Conservation (phyloP, 2,888 invertebrate species). For the Drosophila flavopinicola region DNA sequence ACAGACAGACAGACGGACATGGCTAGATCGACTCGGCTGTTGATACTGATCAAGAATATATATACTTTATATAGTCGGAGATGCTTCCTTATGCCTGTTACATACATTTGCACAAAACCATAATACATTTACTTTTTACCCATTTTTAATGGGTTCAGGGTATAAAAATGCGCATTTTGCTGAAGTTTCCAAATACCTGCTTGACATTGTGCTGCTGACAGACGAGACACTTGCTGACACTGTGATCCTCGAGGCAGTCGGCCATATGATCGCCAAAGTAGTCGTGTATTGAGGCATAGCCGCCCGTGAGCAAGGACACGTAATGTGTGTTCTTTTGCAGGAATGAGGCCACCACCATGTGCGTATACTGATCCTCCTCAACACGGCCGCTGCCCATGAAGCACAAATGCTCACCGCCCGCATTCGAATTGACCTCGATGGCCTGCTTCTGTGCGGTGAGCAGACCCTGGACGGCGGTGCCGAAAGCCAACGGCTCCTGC, state of each 20-base stretch:
- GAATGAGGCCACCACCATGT: constrained; percentile 99
- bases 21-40: no score
- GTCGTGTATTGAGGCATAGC: constrained; percentile 93
- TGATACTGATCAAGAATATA: no score
- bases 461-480: constrained; percentile 95
- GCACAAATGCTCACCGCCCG: constrained; percentile 94
- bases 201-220: constrained; percentile 86
- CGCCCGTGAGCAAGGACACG: constrained; percentile 96
- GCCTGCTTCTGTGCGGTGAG: constrained; percentile 95
- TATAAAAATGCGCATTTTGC: no score
- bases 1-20: no score
- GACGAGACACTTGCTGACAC: constrained; percentile 91
- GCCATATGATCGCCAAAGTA: constrained; percentile 92
- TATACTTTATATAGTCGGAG: no score
- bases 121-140: no score
- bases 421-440: constrained; percentile 92
- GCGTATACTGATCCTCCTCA: constrained; percentile 97
- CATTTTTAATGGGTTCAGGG: no score
- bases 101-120: no score
- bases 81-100: no score
- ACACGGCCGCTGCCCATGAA: constrained; percentile 96
- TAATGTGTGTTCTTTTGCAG: constrained; percentile 96
- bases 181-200: no score
- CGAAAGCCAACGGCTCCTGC: constrained; percentile 97
- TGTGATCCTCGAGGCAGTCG: constrained; percentile 94